phyloP scores from a whole-genome alignment of 2,113 vertebrate genomes.

The Daboia siamensis region DNA sequence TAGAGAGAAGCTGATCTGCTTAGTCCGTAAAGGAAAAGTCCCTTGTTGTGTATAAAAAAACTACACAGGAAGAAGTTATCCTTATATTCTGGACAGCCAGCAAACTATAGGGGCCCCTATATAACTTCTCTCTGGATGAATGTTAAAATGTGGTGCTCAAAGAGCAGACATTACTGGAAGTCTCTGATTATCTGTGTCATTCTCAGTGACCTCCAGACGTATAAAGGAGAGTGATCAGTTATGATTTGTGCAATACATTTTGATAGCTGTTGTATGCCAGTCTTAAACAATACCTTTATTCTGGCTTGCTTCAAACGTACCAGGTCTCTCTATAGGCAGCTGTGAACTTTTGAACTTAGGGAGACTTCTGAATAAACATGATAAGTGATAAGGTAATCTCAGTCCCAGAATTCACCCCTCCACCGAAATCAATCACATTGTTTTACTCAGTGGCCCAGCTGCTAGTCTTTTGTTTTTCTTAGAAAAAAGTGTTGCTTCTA shows the following conservation, averaged over 20 bases:
- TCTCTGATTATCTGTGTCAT: not conserved
- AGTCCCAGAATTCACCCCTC: slow-evolving; percentile 57
- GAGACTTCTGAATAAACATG: slow-evolving; percentile 61
- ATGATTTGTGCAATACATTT: slow-evolving; percentile 8
- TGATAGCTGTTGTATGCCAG: slow-evolving; percentile 42
- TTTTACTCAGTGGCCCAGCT: slow-evolving; percentile 43
- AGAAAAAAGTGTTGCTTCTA: slow-evolving; percentile 41
- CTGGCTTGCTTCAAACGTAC: slow-evolving; percentile 51
- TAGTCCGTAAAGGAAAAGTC: not conserved
- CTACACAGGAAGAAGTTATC: not conserved
- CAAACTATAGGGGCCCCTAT: not conserved
- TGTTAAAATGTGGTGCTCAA: not conserved
- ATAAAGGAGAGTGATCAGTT: not conserved
- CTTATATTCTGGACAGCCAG: not conserved
- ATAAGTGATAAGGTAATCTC: slow-evolving; percentile 63
- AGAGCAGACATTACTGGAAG: not conserved
- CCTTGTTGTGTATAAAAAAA: not conserved
- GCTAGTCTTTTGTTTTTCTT: slow-evolving; percentile 38
- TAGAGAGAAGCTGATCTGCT: not conserved
- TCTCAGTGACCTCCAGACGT: not conserved
- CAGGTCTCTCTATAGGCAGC: slow-evolving; percentile 52
- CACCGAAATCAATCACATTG: slow-evolving; percentile 55
- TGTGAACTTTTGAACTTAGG: slow-evolving; percentile 75
- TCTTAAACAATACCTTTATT: slow-evolving; percentile 62
- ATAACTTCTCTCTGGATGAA: not conserved